Evolutionary conservation across 2,113 vertebrate species (phyloP).

Genomic region (Vidua macroura): DNA sequence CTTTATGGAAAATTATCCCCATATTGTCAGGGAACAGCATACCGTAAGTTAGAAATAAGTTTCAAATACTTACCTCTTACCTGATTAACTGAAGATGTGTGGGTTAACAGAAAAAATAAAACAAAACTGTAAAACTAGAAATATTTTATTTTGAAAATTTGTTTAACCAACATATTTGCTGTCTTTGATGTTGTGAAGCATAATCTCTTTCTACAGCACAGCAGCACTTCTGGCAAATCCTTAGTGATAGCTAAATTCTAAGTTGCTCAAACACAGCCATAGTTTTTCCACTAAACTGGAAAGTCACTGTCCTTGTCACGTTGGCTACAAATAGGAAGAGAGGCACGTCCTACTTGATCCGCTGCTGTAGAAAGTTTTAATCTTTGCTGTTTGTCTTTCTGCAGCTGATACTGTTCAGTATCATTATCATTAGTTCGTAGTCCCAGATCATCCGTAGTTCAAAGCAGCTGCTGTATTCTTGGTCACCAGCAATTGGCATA

Average conservation of each 20-base stretch:
- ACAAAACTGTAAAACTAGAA: background rate
- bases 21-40: background rate
- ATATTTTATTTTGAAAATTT: conserved; percentile 37
- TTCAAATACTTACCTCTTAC: background rate
- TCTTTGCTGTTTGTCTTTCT: background rate
- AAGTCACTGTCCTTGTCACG: background rate
- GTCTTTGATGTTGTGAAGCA: background rate
- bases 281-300: background rate
- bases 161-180: background rate
- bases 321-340: background rate
- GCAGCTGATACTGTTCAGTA: background rate
- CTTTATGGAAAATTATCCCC: background rate
- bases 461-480: background rate
- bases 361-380: background rate
- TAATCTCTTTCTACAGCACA: background rate
- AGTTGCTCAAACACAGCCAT: background rate
- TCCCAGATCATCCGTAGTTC: background rate
- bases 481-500: background rate
- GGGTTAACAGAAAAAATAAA: background rate
- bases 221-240: background rate
- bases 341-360: background rate
- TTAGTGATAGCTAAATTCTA: background rate
- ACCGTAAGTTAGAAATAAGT: background rate
- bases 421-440: background rate
- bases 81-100: background rate